Base-by-base conservation (phyloP, 2,797 vertebrate species). In the Coregonus suidteri region DNA sequence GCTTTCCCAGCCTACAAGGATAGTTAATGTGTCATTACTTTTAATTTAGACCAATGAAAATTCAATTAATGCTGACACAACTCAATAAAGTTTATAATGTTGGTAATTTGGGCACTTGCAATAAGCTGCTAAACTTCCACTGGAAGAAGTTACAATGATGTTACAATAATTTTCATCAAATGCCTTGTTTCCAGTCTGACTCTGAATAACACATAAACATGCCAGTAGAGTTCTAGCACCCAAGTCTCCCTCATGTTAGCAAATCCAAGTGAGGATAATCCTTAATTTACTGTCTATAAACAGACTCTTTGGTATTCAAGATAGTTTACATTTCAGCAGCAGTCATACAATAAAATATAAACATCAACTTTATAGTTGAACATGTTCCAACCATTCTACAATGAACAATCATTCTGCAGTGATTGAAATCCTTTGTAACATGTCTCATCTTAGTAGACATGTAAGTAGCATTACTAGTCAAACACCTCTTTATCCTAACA, bases 101-200 rank as follows among this genome's bases (percentile, higher is more conserved):
- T 37, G 54, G 35, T 20, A 75, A 53, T 69, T 35, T 74, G 7
- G 20, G 11, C 14, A 31, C 59, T 56, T 66, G 52, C 25, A n/a
- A 53, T 30, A 41, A 18, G 30, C 25, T 20, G 18, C 52, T 31
- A 13, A 14, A 62, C 35, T n/a, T 20, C 85, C 25, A n/a, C 25
- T 13, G 16, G 25, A 41, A 18, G 13, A 6, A 65, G n/a, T 70
- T 79, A 69, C 81, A 75, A 52, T 54, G 30, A 65, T 18, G 77
- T 81, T 79, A 82, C 83, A 76, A 67, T 75, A 82, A 20, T 41
- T 20, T 13, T 71, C 30, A 5, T 90, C 84, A 87, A 85, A 77
- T 1, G 70, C 77, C 81, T 79, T 81, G 51, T 75, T 80, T 52
- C 73, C 84, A 85, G 9, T 6, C 25, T 25, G 59, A 18, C 20